Base-by-base conservation (phyloP, 1,140 invertebrate species). In the Zaprionus taronus region DNA sequence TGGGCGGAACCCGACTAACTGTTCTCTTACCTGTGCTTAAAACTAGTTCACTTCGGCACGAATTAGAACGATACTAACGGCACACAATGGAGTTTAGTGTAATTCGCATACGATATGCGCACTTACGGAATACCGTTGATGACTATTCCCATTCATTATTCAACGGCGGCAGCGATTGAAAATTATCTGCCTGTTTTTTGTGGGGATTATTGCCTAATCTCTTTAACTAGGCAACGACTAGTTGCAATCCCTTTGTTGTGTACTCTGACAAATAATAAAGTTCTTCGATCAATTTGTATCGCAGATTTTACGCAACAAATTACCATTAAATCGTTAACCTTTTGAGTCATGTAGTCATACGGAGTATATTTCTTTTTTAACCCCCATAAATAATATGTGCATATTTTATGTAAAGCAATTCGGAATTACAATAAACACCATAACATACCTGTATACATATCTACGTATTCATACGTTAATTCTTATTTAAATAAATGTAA, bases 21-120 rank as follows among this genome's bases (percentile, higher is more conserved):
- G 47, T 24, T 20, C 47, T 51, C 47, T 51, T 51, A 51, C 47
- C 47, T 51, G 47, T 51, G 47, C 47, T 51, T 51, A 51, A 20
- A 51, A 51, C 47, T 24, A 51, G 47, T 51, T 51, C 47, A 24
- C 11, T 24, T 51, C 47, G 20, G 4, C 47, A 51, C 47, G 47
- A 51, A 24, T 51, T 51, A 51, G 47, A 22, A 12, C 38, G 38
- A n/a, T 5, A 41, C 38, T 41, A 41, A 41, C 38, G 38, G 38
- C 5, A 34, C 41, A 17, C 41, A 41, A 41, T 17, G 41, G 6
- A 51, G 47, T 12, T 51, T 51, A 51, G 47, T 51, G 9, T 22
- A 51, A 51, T 51, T 51, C 47, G 47, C 47, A 22, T 51, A 12
- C 20, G 22, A 49, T 51, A 51, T 24, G 20, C 11, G 47, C 17